phyloP scores from a whole-genome alignment of 2,888 invertebrate species.

The Griposia aprilina region DNA sequence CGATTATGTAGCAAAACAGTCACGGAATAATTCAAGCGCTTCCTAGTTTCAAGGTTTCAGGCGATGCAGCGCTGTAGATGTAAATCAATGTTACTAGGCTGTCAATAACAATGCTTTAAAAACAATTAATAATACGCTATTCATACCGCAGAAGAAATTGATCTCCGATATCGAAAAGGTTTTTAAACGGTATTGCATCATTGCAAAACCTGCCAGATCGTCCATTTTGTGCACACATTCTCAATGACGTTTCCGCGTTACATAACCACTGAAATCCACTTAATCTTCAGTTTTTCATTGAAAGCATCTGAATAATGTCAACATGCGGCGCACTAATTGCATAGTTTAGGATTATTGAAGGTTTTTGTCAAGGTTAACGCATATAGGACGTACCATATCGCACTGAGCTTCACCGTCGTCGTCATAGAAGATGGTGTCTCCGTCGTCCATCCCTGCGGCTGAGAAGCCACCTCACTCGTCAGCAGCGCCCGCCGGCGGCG shows the following conservation, averaged over 20 bases:
- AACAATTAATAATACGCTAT: slow-evolving; percentile 36
- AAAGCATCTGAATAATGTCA: slow-evolving; percentile 43
- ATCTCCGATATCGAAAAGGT: slow-evolving; percentile 55
- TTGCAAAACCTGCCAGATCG: slow-evolving; percentile 68
- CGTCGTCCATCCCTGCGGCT: slow-evolving; percentile 89
- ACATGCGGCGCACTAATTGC: slow-evolving; percentile 59
- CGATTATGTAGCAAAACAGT: slow-evolving; percentile 56
- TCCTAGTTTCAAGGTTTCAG: slow-evolving; percentile 58
- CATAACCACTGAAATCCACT: slow-evolving; percentile 66
- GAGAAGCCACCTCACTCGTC: slow-evolving; percentile 80
- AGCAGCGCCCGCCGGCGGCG: slow-evolving; percentile 83
- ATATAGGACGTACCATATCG: slow-evolving; percentile 86
- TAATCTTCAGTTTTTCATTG: slow-evolving; percentile 40
- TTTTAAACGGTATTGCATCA: slow-evolving; percentile 69
- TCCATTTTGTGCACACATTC: slow-evolving; percentile 77
- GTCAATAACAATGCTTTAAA: slow-evolving; percentile 41
- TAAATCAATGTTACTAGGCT: slow-evolving; percentile 40
- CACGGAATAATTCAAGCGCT: slow-evolving; percentile 55
- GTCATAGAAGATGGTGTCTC: slow-evolving; percentile 89
- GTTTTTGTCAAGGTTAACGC: slow-evolving; percentile 71
- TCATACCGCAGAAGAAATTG: slow-evolving; percentile 61
- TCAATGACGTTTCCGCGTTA: slow-evolving; percentile 68
- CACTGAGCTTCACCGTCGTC: slow-evolving; percentile 89
- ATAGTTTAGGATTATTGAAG: slow-evolving; percentile 64
- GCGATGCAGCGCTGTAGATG: slow-evolving; percentile 41